Evolutionary conservation across 1,140 invertebrate species (phyloP).

Genomic region (Grapholita molesta): DNA sequence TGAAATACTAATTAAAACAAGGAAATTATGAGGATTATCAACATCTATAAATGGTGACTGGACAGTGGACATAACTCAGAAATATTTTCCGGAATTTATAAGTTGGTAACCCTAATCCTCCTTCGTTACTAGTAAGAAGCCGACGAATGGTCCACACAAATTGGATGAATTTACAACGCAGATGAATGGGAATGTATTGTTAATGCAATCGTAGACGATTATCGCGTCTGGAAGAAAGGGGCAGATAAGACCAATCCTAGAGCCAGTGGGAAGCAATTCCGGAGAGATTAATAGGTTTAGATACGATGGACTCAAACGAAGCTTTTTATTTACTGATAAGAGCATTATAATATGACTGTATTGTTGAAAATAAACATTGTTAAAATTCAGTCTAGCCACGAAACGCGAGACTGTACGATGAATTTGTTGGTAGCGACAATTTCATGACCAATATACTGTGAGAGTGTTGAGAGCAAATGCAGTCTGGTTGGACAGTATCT

Average conservation of each 20-base stretch:
- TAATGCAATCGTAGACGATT: neutral
- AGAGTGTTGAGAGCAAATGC: no score
- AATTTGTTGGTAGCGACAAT: neutral
- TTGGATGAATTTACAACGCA: constrained; percentile 1
- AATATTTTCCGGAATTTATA: neutral
- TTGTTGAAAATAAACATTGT: neutral
- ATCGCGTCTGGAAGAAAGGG: neutral
- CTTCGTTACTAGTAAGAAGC: neutral
- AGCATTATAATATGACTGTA: neutral
- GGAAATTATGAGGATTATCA: no score
- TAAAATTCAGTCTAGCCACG: neutral
- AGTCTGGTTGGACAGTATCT: no score
- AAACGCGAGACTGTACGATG: no score
- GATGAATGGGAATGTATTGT: neutral
- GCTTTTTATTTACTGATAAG: no score
- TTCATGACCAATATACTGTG: neutral
- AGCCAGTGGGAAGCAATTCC: neutral
- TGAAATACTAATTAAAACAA: no score
- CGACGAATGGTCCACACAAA: constrained; percentile 9
- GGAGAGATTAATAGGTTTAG: neutral
- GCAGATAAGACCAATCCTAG: neutral
- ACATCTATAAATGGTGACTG: no score
- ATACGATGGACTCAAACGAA: neutral
- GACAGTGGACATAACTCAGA: no score
- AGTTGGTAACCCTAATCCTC: neutral